Percentiles rank a stretch among this genome's conserved stretches.
Conservation (phyloP, 2,113 vertebrate genomes). For the Pelusios castaneus region DNA sequence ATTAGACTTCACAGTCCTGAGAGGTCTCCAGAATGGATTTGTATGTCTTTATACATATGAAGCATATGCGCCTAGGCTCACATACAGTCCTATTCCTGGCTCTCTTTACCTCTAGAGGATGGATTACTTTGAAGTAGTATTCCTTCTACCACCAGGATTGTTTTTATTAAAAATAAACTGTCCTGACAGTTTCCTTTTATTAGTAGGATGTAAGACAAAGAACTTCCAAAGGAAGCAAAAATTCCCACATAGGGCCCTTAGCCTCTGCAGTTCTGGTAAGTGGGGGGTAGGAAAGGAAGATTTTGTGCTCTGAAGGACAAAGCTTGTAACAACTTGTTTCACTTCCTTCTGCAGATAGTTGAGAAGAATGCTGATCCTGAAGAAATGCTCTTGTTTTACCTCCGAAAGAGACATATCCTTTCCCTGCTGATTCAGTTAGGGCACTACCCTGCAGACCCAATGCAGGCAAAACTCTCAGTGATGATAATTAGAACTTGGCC, state of each 20-base stretch:
- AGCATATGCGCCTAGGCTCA: background rate
- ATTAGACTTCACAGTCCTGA: background rate
- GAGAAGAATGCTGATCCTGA: conserved; percentile 83
- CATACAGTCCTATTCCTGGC: background rate
- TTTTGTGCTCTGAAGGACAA: background rate
- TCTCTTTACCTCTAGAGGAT: background rate
- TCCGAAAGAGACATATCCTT: conserved; percentile 84
- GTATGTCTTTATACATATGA: background rate
- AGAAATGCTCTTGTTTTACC: conserved; percentile 79
- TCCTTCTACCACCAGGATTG: background rate
- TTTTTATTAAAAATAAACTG: conserved; percentile 15
- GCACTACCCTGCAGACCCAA: background rate
- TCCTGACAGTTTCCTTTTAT: background rate
- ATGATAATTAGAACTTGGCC: background rate
- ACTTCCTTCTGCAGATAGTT: conserved; percentile 66
- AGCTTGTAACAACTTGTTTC: background rate
- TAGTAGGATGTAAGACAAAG: accelerated
- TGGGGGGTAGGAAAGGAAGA: background rate
- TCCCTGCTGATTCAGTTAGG: background rate
- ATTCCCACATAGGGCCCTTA: background rate
- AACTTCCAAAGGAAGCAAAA: background rate
- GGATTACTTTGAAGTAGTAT: background rate
- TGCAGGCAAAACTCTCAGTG: background rate
- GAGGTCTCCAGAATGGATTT: background rate
- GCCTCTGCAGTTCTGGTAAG: background rate